These are phyloP conservation scores for Albula glossodonta DNA, from an alignment of 2,113 vertebrate species.

Conservation along the genomic window DNA sequence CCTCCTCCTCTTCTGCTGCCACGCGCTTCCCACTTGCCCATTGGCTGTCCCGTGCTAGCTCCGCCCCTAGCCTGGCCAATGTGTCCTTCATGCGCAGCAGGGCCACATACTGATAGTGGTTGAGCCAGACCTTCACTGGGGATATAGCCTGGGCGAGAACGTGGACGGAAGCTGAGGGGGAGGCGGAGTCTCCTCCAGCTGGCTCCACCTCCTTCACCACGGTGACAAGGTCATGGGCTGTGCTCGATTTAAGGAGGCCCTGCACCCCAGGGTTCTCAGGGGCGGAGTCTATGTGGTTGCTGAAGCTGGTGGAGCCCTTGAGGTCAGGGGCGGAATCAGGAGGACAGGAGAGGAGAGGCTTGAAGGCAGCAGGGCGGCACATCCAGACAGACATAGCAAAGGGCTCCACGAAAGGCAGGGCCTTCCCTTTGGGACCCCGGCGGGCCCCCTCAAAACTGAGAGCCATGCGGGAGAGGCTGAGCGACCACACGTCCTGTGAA, in stretches of 20 bases:
- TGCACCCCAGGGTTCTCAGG: slow-evolving; percentile 30
- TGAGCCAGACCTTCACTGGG: slow-evolving; percentile 80
- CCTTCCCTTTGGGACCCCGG: slow-evolving; percentile 76
- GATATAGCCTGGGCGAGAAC: slow-evolving; percentile 78
- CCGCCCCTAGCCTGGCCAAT: slow-evolving; percentile 76
- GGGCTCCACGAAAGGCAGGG: slow-evolving; percentile 83
- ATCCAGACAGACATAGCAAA: slow-evolving; percentile 87
- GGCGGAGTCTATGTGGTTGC: slow-evolving; percentile 53
- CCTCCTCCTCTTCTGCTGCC: neutral
- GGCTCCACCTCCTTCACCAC: slow-evolving; percentile 29
- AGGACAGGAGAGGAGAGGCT: slow-evolving; percentile 24
- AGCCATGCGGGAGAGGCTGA: slow-evolving; percentile 77
- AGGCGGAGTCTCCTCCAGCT: slow-evolving; percentile 52
- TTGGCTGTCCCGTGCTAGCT: slow-evolving; percentile 75
- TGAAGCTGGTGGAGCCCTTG: slow-evolving; percentile 69
- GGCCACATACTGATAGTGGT: slow-evolving; percentile 94
- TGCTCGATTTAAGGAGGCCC: slow-evolving; percentile 67
- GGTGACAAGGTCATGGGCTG: slow-evolving; percentile 62
- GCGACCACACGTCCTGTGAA: slow-evolving; percentile 86
- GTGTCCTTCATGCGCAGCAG: slow-evolving; percentile 89
- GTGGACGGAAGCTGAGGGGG: slow-evolving; percentile 71
- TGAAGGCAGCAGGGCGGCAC: slow-evolving; percentile 72
- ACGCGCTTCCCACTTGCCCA: slow-evolving; percentile 52
- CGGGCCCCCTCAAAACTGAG: slow-evolving; percentile 88
- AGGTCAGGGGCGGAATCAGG: slow-evolving; percentile 39